phyloP scores from a whole-genome alignment of 2,888 invertebrate genomes.

The Aspidapion aeneum region DNA sequence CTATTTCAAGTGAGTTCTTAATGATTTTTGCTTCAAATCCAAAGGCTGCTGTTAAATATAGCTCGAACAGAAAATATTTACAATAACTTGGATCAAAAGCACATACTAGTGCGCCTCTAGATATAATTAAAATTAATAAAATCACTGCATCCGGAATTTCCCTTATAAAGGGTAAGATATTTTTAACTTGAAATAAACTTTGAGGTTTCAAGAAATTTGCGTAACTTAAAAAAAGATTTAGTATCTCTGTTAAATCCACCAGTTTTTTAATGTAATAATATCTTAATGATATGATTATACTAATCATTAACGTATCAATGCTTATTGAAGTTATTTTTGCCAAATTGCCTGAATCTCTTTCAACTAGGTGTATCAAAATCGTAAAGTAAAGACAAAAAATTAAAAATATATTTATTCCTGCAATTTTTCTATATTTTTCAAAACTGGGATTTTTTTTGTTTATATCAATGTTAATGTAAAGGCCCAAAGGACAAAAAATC shows the following conservation, averaged over 20 bases:
- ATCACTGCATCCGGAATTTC: neutral
- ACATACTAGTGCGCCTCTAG: neutral
- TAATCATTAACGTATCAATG: neutral
- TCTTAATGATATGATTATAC: conserved; percentile 1
- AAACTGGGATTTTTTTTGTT: neutral
- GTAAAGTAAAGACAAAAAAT: conserved; percentile 6
- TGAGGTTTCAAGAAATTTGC: neutral
- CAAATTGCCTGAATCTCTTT: neutral
- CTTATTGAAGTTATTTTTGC: conserved; percentile 4
- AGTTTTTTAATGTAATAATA: conserved; percentile 1
- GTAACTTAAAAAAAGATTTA: neutral
- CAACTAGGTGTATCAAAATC: neutral
- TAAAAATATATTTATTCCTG: conserved; percentile 7
- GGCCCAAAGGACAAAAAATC: neutral
- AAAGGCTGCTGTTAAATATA: neutral
- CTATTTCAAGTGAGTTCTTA: neutral
- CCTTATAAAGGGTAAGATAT: neutral
- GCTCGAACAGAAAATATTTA: neutral
- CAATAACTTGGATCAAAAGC: neutral
- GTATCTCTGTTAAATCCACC: neutral
- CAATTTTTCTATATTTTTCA: conserved; percentile 4
- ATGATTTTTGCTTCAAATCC: neutral
- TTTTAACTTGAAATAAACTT: neutral
- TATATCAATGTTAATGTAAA: conserved; percentile 1
- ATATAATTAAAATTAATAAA: neutral